phyloP scores from a whole-genome alignment of 2,113 vertebrate genomes.

The Tragulus kanchil region DNA sequence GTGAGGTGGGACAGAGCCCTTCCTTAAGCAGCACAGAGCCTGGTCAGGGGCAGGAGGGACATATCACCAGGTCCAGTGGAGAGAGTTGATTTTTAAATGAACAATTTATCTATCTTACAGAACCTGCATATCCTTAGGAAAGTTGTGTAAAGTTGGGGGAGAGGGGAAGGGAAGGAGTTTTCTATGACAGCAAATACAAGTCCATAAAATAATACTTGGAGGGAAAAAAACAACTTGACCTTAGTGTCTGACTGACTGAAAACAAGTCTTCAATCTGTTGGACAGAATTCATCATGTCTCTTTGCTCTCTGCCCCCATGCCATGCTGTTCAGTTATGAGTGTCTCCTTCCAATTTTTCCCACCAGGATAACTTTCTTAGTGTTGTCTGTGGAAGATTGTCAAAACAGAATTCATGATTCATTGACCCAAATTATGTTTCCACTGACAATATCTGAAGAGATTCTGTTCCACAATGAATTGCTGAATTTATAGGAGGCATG shows the following conservation, averaged over 20 bases:
- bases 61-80: background rate
- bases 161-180: background rate
- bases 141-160: background rate
- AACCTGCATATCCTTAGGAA: background rate
- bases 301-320: background rate
- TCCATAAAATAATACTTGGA: background rate
- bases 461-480: conserved; percentile 47
- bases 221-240: background rate
- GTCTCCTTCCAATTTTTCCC: conserved; percentile 34
- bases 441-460: conserved; percentile 65
- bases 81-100: background rate
- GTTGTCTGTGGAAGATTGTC: conserved; percentile 59
- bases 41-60: too few relatives aligned
- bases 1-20: background rate
- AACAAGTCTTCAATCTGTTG: background rate
- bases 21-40: background rate
- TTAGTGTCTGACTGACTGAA: background rate
- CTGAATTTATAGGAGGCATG: conserved; percentile 63
- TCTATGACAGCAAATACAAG: background rate
- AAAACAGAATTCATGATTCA: conserved; percentile 77
- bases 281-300: background rate
- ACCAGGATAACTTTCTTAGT: background rate
- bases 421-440: conserved; percentile 66
- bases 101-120: background rate
- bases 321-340: background rate